Evolutionary conservation across 2,888 invertebrate genomes (phyloP), one percentile per base, ranked within the genome.

Genomic region (Muschampia plurimacula): DNA sequence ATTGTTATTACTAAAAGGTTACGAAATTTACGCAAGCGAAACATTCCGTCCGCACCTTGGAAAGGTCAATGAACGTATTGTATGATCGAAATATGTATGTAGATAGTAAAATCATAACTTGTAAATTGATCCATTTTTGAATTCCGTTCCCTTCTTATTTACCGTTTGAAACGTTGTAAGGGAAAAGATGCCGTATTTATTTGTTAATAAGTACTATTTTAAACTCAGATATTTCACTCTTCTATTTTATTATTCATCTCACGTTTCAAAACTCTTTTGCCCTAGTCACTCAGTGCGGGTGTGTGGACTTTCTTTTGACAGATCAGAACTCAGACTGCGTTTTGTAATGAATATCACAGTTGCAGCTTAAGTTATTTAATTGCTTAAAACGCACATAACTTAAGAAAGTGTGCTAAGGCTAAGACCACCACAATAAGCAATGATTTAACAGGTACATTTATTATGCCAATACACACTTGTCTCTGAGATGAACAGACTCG

Each of bases 41-140:
- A 15, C 52, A 52, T 52, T 52, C 52, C 15, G 2, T 52, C 15
- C 52, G 8, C 52, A 52, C 52, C 52, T 52, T 15, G 15, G 15
- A 15, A 52, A 52, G 52, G 8, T 52, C 52, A 8, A 52, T 15
- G 52, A 52, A 52, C 52, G 15, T 15, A 2, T 9, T 52, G 8
- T 15, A 15, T 52, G 52, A 22, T 52, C 52, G 15, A 52, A 52
- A 52, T 22, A 22, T 22, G 22, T 22, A 22, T 22, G 22, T 52
- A 52, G 9, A 52, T 15, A 52, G 52, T 52, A 15, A 15, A 52
- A 15, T 8, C 49, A 49, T 49, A 49, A 49, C 15, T 52, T 52
- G 15, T 52, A 15, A 52, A 52, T 52, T 52, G 15, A 52, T 52
- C 52, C 52, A 52, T 52, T 52, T 52, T 52, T 52, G 15, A 52